A percentile compares a stretch with the other conserved stretches of the same genome.
phyloP scores from a whole-genome alignment of 2,888 invertebrate species.

The Margaritifera margaritifera region DNA sequence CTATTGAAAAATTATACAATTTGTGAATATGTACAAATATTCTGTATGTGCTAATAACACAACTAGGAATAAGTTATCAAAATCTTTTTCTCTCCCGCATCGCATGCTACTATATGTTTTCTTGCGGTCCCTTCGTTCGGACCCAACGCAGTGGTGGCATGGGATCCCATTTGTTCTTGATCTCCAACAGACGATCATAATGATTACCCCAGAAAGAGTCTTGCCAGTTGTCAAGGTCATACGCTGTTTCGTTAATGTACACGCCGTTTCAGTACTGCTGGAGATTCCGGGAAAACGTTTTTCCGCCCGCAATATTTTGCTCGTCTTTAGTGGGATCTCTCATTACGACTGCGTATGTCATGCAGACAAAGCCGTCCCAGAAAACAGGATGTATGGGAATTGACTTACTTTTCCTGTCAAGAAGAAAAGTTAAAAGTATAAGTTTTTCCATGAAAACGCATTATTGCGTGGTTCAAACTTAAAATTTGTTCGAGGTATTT shows the following conservation, averaged over 20 bases:
- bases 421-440: not conserved
- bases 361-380: conserved; percentile 3
- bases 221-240: conserved; percentile 48
- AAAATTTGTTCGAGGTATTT: no score
- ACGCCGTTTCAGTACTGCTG: conserved; percentile 37
- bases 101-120: no score
- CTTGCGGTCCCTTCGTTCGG: conserved; percentile 11
- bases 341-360: conserved; percentile 8
- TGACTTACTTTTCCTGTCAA: conserved; percentile 20
- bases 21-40: no score
- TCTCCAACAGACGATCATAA: conserved; percentile 42
- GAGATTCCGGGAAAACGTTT: conserved; percentile 8
- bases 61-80: no score
- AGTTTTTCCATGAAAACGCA: not conserved
- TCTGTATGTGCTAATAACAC: no score
- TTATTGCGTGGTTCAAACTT: no score
- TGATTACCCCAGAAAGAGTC: conserved; percentile 49
- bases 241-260: conserved; percentile 49
- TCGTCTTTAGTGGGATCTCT: not conserved
- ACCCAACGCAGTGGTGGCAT: conserved; percentile 55
- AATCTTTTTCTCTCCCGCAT: not conserved
- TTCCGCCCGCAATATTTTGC: conserved; percentile 8
- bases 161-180: conserved; percentile 50
- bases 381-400: conserved; percentile 12
- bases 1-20: no score